Evolutionary conservation across 2,113 vertebrate species (phyloP), one percentile per base, ranked within the genome.

Genomic region (Jaculus jaculus): DNA sequence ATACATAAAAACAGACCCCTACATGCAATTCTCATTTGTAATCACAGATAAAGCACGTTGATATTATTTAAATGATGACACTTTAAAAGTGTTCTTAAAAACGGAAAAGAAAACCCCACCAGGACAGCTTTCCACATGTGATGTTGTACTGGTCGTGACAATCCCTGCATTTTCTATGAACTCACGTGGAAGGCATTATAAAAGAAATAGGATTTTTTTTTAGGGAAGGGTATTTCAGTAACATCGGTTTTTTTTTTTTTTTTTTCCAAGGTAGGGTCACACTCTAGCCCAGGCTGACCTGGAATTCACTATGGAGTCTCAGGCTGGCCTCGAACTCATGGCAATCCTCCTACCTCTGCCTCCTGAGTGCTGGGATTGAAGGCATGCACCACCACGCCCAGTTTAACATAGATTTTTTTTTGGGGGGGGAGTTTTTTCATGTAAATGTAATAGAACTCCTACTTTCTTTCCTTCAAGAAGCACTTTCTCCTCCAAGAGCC

Each of bases 191-290:
- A 68, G 60, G 47, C 66, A n/a, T 75, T 82, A 51, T 23, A 69
- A 20, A 54, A 63, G 71, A 94, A 96, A 83, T 26, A 61, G 24
- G 84, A 84, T 72, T 94, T 75, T 94, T 94, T 93, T 47, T 92
- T 72, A 68, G 77, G 83, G 61, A 94, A 68, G 68, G 74, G 9
- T 20, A 71, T 84, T 87, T 88, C 66, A 73, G 63, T 87, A 87
- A 74, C 30, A 71, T 51, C 7, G 54, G 13, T 54, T 54, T 54
- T 47, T 47, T 47, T 47, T n/a, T n/a, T n/a, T n/a, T n/a, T n/a
- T n/a, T n/a, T n/a, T n/a, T n/a, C n/a, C n/a, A n/a, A n/a, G n/a
- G n/a, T n/a, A n/a, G n/a, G n/a, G n/a, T n/a, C n/a, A n/a, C n/a
- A n/a, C n/a, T n/a, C n/a, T n/a, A n/a, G n/a, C n/a, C n/a, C n/a